These are phyloP conservation scores for Yoshiicerus persimilis DNA, from an alignment of 1,140 invertebrate genomes.

Conservation along the genomic window DNA sequence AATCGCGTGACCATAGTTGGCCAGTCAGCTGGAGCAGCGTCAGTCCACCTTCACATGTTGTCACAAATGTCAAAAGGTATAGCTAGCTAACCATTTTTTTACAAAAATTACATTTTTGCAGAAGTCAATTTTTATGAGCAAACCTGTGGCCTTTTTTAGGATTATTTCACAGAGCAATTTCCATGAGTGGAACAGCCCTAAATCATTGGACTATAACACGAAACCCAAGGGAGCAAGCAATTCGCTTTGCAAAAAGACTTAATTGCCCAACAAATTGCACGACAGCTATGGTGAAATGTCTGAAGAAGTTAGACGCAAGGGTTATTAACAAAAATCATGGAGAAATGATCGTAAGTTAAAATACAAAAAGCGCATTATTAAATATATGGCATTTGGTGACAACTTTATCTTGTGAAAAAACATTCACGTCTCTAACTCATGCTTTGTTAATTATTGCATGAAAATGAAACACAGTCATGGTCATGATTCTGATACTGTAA, in stretches of 20 bases:
- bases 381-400: too few species aligned
- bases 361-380: too few species aligned
- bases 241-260: constrained; percentile 54
- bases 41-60: constrained; percentile 48
- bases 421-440: too few species aligned
- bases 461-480: too few species aligned
- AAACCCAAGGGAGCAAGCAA: constrained; percentile 52
- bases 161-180: constrained; percentile 52
- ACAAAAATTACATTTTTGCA: neutral
- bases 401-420: too few species aligned
- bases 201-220: constrained; percentile 55
- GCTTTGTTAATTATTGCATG: too few species aligned
- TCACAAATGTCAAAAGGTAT: constrained; percentile 45
- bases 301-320: constrained; percentile 37
- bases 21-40: constrained; percentile 38
- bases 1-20: neutral
- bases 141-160: constrained; percentile 43
- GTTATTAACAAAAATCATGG: constrained; percentile 36
- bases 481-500: too few species aligned
- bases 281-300: constrained; percentile 47
- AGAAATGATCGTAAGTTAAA: constrained; percentile 33
- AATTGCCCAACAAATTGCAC: constrained; percentile 54
- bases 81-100: neutral
- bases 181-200: constrained; percentile 58
- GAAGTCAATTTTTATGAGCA: neutral